Conservation (phyloP, 2,888 invertebrate species). For the Scaptomyza caliginosa region DNA sequence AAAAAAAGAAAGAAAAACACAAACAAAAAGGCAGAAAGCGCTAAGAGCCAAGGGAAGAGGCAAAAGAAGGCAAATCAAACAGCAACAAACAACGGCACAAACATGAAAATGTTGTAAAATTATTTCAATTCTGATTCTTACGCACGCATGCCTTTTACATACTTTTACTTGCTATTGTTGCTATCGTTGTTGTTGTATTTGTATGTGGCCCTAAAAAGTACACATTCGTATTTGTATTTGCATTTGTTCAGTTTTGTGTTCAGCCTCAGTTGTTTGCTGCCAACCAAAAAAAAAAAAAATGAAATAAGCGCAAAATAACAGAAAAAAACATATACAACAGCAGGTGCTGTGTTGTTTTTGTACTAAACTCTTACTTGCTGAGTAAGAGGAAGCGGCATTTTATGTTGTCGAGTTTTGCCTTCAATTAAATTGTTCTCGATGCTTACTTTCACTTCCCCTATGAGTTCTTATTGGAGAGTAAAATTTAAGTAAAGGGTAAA, state of each 20-base stretch:
- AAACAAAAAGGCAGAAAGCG: conserved; percentile 8
- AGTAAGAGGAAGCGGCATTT: conserved; percentile 8
- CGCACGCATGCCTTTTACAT: conserved; percentile 57
- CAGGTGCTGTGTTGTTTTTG: conserved; percentile 20
- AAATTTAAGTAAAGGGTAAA: background rate
- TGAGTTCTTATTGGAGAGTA: conserved; percentile 30
- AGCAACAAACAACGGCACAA: conserved; percentile 55
- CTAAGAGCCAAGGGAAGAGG: conserved; percentile 5
- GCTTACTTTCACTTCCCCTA: conserved; percentile 23
- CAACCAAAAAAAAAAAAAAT: conserved; percentile 34
- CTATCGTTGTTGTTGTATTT: conserved; percentile 33
- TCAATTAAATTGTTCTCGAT: conserved; percentile 54
- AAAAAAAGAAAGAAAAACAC: conserved; percentile 15
- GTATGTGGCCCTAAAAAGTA: conserved; percentile 32
- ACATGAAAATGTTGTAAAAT: conserved; percentile 76
- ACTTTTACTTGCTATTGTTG: background rate
- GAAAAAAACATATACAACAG: conserved; percentile 22
- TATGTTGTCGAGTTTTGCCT: conserved; percentile 13
- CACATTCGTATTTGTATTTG: conserved; percentile 2
- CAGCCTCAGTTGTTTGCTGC: conserved; percentile 53
- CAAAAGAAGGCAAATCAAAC: conserved; percentile 59
- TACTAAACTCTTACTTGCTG: conserved; percentile 1
- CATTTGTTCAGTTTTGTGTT: conserved; percentile 31
- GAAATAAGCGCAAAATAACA: conserved; percentile 24
- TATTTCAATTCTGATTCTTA: conserved; percentile 72